These are phyloP conservation scores for Eumacrocentrus americanus DNA, from an alignment of 2,888 invertebrate genomes.

Conservation along the genomic window DNA sequence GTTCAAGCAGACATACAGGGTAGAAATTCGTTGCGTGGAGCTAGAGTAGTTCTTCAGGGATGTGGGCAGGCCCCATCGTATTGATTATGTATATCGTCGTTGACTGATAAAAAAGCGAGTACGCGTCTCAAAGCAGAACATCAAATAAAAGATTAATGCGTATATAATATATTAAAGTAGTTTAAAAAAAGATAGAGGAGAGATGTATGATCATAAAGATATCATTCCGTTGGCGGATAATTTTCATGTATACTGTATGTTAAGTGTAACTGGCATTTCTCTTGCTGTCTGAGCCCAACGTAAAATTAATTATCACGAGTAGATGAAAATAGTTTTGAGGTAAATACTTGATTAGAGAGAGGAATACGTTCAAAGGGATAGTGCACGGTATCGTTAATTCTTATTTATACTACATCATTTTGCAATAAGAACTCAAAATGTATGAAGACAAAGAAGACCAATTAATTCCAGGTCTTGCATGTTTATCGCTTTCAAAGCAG, in stretches of 20 bases:
- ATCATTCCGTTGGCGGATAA: constrained; percentile 34
- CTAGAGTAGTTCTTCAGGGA: constrained; percentile 9
- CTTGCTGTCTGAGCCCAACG: constrained; percentile 38
- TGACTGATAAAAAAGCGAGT: constrained; percentile 33
- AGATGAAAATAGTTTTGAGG: not conserved
- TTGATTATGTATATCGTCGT: constrained; percentile 39
- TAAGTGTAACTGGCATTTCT: constrained; percentile 23
- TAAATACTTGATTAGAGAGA: not conserved
- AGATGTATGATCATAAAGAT: constrained; percentile 1
- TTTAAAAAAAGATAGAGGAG: constrained; percentile 5
- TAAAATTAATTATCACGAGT: constrained; percentile 23
- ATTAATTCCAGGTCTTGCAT: too few relatives aligned
- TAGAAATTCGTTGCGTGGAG: not conserved
- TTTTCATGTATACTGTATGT: constrained; percentile 28
- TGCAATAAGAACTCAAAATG: too few relatives aligned
- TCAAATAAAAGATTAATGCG: constrained; percentile 19
- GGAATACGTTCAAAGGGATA: not conserved
- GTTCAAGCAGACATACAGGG: not conserved
- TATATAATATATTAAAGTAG: constrained; percentile 22
- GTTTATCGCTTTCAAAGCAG: too few relatives aligned
- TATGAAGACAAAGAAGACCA: too few relatives aligned
- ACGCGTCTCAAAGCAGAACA: constrained; percentile 7
- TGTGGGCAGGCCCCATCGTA: constrained; percentile 36
- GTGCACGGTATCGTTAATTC: too few relatives aligned
- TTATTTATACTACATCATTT: too few relatives aligned